Evolutionary conservation across 2,113 vertebrate species (phyloP).

Genomic region (Donacobius atricapilla): DNA sequence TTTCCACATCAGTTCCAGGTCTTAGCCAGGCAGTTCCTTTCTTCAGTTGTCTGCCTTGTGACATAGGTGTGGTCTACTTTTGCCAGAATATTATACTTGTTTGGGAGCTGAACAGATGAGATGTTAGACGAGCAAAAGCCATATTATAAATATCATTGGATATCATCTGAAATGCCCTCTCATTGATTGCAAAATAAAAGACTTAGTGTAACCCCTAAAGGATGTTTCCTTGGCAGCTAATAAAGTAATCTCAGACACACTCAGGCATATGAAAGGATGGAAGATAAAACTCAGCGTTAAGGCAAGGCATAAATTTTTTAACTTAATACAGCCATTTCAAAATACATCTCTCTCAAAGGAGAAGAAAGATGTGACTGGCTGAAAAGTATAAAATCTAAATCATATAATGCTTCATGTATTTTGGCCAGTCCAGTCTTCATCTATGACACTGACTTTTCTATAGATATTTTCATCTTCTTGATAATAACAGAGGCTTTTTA

Average conservation of each 20-base stretch:
- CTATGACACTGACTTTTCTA: not conserved
- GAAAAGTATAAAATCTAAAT: not conserved
- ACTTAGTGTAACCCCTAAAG: not conserved
- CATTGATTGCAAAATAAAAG: not conserved
- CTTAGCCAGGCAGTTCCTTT: not conserved
- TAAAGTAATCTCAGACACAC: not conserved
- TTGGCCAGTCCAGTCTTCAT: not conserved
- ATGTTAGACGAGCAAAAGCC: not conserved
- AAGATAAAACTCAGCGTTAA: not conserved
- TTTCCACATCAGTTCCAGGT: not conserved
- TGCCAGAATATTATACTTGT: not conserved
- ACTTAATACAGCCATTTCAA: not conserved
- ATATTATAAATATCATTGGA: not conserved
- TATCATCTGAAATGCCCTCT: not conserved
- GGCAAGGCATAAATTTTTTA: not conserved
- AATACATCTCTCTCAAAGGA: not conserved
- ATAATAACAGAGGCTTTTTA: not conserved
- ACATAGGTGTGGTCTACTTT: not conserved
- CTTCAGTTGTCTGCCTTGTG: not conserved
- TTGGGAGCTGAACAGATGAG: not conserved
- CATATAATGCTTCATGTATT: not conserved
- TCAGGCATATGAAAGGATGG: not conserved
- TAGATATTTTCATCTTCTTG: not conserved
- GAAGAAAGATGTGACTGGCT: not conserved
- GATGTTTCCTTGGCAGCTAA: not conserved